These are phyloP conservation scores for Agrilus mali DNA, from an alignment of 2,888 invertebrate species.

Conservation along the genomic window DNA sequence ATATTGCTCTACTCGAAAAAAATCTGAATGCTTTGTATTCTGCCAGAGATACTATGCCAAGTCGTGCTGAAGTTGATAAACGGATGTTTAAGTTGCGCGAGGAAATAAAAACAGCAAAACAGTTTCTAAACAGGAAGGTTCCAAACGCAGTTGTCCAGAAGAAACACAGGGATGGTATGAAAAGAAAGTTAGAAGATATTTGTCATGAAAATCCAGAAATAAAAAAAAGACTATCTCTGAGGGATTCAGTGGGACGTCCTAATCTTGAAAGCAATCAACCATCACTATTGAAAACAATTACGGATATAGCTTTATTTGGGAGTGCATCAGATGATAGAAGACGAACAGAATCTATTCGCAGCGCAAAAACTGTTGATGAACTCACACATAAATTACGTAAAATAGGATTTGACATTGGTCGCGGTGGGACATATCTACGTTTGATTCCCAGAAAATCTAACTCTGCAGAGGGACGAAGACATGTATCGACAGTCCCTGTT, in stretches of 20 bases:
- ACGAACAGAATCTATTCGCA: slow-evolving; percentile 16
- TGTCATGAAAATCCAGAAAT: slow-evolving; percentile 3
- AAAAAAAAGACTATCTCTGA: slow-evolving; percentile 1
- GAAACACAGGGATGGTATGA: background rate
- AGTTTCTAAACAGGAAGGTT: slow-evolving; percentile 9
- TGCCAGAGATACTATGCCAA: slow-evolving; percentile 10
- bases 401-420: slow-evolving; percentile 13
- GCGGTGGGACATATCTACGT: slow-evolving; percentile 16
- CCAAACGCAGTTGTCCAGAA: slow-evolving; percentile 3
- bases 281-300: slow-evolving; percentile 19
- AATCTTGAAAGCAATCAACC: slow-evolving; percentile 14
- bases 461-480: slow-evolving; percentile 18
- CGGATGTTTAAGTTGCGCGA: slow-evolving; percentile 7
- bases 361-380: slow-evolving; percentile 10
- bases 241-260: slow-evolving; percentile 16
- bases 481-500: slow-evolving; percentile 20
- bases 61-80: slow-evolving; percentile 4
- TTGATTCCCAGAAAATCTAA: slow-evolving; percentile 15
- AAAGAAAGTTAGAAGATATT: slow-evolving; percentile 2
- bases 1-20: slow-evolving; percentile 8
- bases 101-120: slow-evolving; percentile 9
- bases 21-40: slow-evolving; percentile 10
- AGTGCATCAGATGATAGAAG: slow-evolving; percentile 19
- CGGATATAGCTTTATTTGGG: slow-evolving; percentile 22
- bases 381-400: slow-evolving; percentile 9